Conservation (phyloP, 1,140 invertebrate species). For the Subanguina moxae region DNA sequence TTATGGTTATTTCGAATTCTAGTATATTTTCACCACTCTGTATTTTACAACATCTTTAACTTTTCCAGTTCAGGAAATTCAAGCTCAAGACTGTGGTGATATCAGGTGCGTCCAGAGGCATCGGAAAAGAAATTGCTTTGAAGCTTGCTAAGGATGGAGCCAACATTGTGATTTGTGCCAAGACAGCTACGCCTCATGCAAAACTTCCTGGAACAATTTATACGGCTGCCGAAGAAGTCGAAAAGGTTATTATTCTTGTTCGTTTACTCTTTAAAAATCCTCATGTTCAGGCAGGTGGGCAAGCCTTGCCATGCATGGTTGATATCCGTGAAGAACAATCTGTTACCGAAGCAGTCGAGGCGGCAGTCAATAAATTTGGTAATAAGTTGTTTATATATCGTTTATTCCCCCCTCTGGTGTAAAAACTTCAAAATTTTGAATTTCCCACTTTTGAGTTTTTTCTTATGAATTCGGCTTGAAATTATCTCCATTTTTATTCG, state of each 20-base stretch:
- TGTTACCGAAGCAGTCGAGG: conserved; percentile 77
- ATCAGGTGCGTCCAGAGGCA: conserved; percentile 91
- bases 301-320: conserved; percentile 83
- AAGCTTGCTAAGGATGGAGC: conserved; percentile 78
- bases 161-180: conserved; percentile 58
- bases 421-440: conserved; percentile 12
- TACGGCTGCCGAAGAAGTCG: conserved; percentile 89
- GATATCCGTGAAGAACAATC: conserved; percentile 84
- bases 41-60: too few species aligned
- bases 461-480: too few species aligned
- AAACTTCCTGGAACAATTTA: conserved; percentile 97
- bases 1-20: too few species aligned
- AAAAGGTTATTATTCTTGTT: conserved; percentile 49
- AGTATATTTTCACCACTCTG: too few species aligned
- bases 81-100: conserved; percentile 87
- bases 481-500: too few species aligned
- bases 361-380: conserved; percentile 83
- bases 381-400: conserved; percentile 65
- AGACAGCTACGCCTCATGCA: conserved; percentile 68
- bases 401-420: background rate
- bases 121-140: conserved; percentile 86
- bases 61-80: conserved; percentile 67
- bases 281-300: conserved; percentile 74
- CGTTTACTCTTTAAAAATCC: background rate
- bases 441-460: too few species aligned